Conservation (phyloP, 1,140 invertebrate genomes). For the Chymomyza costata region DNA sequence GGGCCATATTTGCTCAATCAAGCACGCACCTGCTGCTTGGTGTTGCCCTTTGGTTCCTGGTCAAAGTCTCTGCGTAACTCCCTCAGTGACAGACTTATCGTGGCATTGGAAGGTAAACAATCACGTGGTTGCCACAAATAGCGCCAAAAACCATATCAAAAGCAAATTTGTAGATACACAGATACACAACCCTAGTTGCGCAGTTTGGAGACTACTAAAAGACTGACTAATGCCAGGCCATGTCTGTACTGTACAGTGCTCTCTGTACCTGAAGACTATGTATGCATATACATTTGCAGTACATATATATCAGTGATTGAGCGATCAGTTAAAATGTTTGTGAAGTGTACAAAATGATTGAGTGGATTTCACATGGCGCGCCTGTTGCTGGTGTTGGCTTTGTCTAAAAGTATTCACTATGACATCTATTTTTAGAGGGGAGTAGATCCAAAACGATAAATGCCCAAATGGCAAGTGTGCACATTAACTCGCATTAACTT, state of each 20-base stretch:
- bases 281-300: no score
- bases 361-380: slow-evolving; percentile 59
- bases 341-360: slow-evolving; percentile 62
- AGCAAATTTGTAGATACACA: slow-evolving; percentile 17
- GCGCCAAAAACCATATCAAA: slow-evolving; percentile 10
- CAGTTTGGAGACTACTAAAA: no score
- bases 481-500: slow-evolving; percentile 57
- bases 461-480: slow-evolving; percentile 14
- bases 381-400: slow-evolving; percentile 5
- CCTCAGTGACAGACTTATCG: no score
- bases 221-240: slow-evolving; percentile 18
- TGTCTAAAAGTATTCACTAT: slow-evolving; percentile 22
- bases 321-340: slow-evolving; percentile 66
- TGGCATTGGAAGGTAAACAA: slow-evolving; percentile 2
- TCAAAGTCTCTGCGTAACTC: no score
- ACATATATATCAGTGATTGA: slow-evolving; percentile 62
- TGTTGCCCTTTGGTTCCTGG: no score
- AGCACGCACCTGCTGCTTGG: no score
- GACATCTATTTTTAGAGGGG: slow-evolving; percentile 39
- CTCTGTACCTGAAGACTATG: no score
- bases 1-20: no score
- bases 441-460: slow-evolving; percentile 34
- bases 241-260: no score
- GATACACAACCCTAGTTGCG: no score
- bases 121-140: not conserved